Conservation (phyloP, 2,113 vertebrate genomes). For the Pseudolaguvia tuberculata region DNA sequence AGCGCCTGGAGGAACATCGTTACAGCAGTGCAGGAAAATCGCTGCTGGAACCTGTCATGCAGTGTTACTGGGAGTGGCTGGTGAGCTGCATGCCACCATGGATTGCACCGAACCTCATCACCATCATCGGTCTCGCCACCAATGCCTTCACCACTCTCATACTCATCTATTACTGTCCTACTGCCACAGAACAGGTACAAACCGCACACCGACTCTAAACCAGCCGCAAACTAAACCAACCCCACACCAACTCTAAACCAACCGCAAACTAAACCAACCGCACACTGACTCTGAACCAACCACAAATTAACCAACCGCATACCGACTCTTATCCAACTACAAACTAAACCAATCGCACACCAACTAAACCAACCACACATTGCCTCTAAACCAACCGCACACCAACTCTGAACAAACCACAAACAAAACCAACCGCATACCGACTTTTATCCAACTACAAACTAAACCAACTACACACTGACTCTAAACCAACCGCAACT, state of each 20-base stretch:
- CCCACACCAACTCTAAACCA: neutral
- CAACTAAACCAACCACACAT: too few species aligned
- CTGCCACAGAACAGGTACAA: conserved; percentile 92
- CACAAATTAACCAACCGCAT: too few species aligned
- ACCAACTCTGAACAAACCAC: too few species aligned
- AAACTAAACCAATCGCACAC: too few species aligned
- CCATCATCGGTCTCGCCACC: conserved; percentile 87
- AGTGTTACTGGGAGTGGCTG: conserved; percentile 96
- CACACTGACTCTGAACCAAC: too few species aligned
- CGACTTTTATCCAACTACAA: too few species aligned
- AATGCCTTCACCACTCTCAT: conserved; percentile 93
- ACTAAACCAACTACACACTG: neutral
- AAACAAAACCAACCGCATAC: too few species aligned
- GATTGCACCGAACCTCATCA: conserved; percentile 97
- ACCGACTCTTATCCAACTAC: too few species aligned
- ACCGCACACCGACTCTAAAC: neutral
- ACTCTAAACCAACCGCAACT: neutral
- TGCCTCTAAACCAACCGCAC: too few species aligned
- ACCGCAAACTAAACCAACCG: too few species aligned
- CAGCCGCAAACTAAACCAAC: neutral
- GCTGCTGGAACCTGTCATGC: conserved; percentile 95
- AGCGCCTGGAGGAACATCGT: conserved; percentile 93
- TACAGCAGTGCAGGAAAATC: conserved; percentile 91
- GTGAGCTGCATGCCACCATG: conserved; percentile 85
- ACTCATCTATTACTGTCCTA: conserved; percentile 91